Evolutionary conservation across 2,113 vertebrate species (phyloP), one percentile per base, ranked within the genome.

Genomic region (Cariama cristata): DNA sequence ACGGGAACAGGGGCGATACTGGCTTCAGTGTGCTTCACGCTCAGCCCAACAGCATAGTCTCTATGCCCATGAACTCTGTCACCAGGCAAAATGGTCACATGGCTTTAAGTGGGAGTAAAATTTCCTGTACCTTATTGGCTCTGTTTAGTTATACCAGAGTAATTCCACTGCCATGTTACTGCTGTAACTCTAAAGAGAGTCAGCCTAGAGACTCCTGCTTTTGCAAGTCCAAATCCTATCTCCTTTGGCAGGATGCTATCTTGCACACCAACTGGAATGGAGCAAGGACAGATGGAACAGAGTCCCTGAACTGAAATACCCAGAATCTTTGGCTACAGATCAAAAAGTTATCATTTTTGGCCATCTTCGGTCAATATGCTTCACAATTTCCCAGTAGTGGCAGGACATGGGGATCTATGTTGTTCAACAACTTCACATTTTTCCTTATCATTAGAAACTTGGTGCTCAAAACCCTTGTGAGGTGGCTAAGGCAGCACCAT

Each of bases 201-300:
- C 76, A 67, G 38, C 45, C 64, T 63, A 81, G 44, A 82, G 45
- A 62, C 7, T 95, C 49, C 26, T 72, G 58, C 58, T 86, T 95
- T 72, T 55, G 12, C 38, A 85, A 95, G 53, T 62, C 28, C 67
- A 88, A 94, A 85, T 93, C 62, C 69, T 50, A 9, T 32, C 55
- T 91, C 56, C 55, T 76, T 87, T 87, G 53, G 50, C 58, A 96
- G 59, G 60, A 84, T 67, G 40, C 13, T 86, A 4, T 67, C 64
- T 86, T 92, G 53, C 63, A 72, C 40, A 89, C 30, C 42, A 68
- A 92, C 33, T 71, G 79, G 38, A 86, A 95, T 32, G 79, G 71
- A 92, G 81, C 32, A 92, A 97, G 79, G 72, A 91, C 40, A 89
- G 71, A 92, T 58, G 38, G 89, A 96, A 89, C 28, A 90, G 72